Conservation (phyloP, 2,113 vertebrate species). For the Onychostruthus taczanowskii region DNA sequence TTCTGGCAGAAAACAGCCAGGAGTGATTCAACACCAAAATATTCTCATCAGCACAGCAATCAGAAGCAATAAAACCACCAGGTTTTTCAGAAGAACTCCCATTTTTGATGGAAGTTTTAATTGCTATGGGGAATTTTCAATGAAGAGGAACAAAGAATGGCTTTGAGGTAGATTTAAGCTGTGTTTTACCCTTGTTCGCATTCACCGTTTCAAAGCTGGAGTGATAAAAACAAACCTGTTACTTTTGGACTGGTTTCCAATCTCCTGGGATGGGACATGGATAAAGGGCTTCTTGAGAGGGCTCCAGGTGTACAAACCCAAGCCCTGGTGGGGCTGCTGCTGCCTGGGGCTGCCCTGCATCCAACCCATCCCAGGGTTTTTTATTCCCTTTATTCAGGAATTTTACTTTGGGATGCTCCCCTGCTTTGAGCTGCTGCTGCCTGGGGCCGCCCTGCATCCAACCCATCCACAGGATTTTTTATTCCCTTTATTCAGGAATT, state of each 20-base stretch:
- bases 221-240: neutral
- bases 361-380: neutral
- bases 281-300: neutral
- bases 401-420: neutral
- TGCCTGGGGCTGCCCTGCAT: neutral
- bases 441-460: neutral
- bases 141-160: neutral
- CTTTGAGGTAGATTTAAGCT: neutral
- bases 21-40: neutral
- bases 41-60: neutral
- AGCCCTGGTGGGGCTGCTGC: fast-evolving
- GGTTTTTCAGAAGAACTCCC: neutral
- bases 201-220: neutral
- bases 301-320: neutral
- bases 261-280: neutral
- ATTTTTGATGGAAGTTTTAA: neutral
- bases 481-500: neutral
- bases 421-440: neutral
- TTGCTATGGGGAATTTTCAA: neutral
- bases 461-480: neutral
- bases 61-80: neutral
- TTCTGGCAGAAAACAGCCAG: neutral
- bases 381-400: neutral
- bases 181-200: neutral
- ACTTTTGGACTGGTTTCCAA: neutral